These are phyloP conservation scores for Phortica okadai DNA, from an alignment of 2,888 invertebrate species.

Conservation along the genomic window DNA sequence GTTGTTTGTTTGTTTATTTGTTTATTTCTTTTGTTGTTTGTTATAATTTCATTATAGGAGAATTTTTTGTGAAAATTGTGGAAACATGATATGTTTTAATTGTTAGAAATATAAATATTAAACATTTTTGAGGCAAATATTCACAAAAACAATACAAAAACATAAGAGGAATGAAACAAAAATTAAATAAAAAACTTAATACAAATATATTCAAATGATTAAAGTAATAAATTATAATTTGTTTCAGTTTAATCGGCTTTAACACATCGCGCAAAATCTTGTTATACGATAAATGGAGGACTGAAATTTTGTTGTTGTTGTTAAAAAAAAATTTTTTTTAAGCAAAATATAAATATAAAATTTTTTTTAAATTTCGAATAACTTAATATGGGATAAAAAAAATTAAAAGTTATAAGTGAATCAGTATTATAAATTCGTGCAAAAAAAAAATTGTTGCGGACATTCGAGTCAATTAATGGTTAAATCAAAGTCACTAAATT, in stretches of 20 bases:
- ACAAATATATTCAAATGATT: not conserved
- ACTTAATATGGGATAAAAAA: conserved; percentile 9
- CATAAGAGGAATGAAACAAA: conserved; percentile 35
- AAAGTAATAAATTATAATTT: no score
- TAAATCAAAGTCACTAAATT: conserved; percentile 1
- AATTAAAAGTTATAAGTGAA: not conserved
- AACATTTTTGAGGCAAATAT: conserved; percentile 16
- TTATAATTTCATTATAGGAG: conserved; percentile 31
- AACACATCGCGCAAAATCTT: no score
- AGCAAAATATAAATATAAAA: no score
- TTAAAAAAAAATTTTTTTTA: no score
- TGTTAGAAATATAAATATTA: conserved; percentile 1
- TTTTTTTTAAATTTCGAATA: no score
- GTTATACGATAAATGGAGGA: no score
- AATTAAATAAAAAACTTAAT: conserved; percentile 34
- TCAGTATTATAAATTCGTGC: not conserved
- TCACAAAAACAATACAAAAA: conserved; percentile 43
- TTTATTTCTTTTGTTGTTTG: conserved; percentile 38
- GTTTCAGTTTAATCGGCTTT: no score
- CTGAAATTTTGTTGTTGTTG: no score
- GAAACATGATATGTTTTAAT: conserved; percentile 40
- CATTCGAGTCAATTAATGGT: conserved; percentile 30
- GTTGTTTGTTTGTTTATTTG: conserved; percentile 47
- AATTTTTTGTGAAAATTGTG: conserved; percentile 26
- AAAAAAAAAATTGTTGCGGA: conserved; percentile 15